phyloP scores from a whole-genome alignment of 2,113 vertebrate species.

The Atractosteus spatula region DNA sequence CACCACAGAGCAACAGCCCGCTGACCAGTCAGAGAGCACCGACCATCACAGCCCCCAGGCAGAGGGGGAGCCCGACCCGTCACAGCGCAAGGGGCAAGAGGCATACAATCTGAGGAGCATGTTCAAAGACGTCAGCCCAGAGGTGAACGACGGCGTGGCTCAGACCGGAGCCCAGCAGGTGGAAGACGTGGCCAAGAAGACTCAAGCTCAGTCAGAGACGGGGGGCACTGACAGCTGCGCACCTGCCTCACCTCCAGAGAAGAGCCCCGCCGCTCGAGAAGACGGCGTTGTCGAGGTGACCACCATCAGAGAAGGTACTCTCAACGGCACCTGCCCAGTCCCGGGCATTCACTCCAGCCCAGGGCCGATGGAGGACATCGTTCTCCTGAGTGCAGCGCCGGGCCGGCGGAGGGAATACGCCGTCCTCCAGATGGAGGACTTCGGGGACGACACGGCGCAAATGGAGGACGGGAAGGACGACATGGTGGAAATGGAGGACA shows the following conservation, averaged over 20 bases:
- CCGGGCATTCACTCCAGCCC: conserved; percentile 3
- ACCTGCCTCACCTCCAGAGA: conserved; percentile 32
- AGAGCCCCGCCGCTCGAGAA: conserved; percentile 44
- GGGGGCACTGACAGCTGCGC: not conserved
- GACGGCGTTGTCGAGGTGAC: not conserved
- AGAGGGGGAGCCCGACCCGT: conserved; percentile 1
- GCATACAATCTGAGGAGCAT: conserved; percentile 59
- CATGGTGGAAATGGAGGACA: conserved; percentile 53
- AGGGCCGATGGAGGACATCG: conserved; percentile 7
- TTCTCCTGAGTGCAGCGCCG: conserved; percentile 38
- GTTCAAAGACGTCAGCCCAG: conserved; percentile 52
- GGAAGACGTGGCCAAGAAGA: conserved; percentile 35
- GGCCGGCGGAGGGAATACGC: conserved; percentile 48
- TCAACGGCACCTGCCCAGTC: not conserved
- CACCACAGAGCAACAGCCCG: conserved; percentile 30
- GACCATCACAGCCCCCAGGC: conserved; percentile 43
- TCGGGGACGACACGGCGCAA: conserved; percentile 6
- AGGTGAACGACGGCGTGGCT: conserved; percentile 37
- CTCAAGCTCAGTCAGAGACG: conserved; percentile 23
- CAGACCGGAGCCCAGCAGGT: conserved; percentile 36
- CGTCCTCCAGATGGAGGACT: conserved; percentile 44
- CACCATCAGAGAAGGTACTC: not conserved
- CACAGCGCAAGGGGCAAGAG: conserved; percentile 27
- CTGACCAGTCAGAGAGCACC: conserved; percentile 47
- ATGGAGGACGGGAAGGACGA: conserved; percentile 43